These are phyloP conservation scores for Enteromius mattozi DNA, from an alignment of 2,797 vertebrate species.

Conservation along the genomic window DNA sequence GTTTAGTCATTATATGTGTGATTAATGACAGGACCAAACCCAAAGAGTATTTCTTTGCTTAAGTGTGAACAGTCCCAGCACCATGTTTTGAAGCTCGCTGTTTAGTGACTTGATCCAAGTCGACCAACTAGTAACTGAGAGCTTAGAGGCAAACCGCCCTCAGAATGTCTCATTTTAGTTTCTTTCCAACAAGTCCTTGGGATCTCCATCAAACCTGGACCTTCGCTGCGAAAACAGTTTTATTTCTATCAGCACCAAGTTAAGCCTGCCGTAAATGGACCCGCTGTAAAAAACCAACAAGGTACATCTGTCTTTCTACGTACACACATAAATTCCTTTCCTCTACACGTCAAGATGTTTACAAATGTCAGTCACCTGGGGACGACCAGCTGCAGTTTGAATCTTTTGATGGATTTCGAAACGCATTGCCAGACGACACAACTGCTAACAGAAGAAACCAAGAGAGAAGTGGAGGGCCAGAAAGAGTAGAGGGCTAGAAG, in stretches of 20 bases:
- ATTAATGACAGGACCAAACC: slow-evolving; percentile 35
- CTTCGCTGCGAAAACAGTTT: slow-evolving; percentile 7
- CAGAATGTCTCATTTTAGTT: background rate
- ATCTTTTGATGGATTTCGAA: slow-evolving; percentile 66
- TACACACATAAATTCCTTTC: slow-evolving; percentile 53
- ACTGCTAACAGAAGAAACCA: slow-evolving; percentile 7
- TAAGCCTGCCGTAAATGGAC: slow-evolving; percentile 33
- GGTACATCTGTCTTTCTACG: slow-evolving; percentile 39
- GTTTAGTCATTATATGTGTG: background rate
- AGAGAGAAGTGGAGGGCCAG: background rate
- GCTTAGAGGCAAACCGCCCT: slow-evolving; percentile 7
- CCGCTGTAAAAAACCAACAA: slow-evolving; percentile 14
- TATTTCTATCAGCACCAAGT: slow-evolving; percentile 54
- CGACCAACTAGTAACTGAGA: background rate
- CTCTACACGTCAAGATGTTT: slow-evolving; percentile 58
- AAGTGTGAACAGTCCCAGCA: slow-evolving; percentile 1
- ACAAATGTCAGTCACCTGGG: slow-evolving; percentile 59
- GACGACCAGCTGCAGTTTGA: slow-evolving; percentile 70
- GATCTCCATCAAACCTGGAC: slow-evolving; percentile 29
- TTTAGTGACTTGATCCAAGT: slow-evolving; percentile 30
- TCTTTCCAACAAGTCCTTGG: slow-evolving; percentile 21
- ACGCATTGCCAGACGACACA: slow-evolving; percentile 71
- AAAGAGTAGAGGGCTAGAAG: slow-evolving; percentile 27
- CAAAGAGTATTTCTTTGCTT: background rate
- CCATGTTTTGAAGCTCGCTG: background rate